Evolutionary conservation across 92 coral and sea anemone genomes (phyloP).

Genomic region (Metridium senile): DNA sequence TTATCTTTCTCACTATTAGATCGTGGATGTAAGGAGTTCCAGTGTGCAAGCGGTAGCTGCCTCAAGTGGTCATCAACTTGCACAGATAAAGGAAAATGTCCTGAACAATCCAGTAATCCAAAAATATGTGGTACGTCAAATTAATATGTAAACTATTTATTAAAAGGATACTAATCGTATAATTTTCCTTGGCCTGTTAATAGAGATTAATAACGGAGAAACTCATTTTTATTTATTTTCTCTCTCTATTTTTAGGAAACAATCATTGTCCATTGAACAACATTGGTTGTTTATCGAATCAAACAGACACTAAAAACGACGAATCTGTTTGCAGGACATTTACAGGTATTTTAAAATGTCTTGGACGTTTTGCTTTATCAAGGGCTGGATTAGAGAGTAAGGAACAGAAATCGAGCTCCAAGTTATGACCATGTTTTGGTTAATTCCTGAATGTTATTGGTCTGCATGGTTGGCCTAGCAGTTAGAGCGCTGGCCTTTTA

Average conservation of each 20-base stretch:
- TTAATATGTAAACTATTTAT: neutral
- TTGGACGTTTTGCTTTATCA: too few relatives aligned
- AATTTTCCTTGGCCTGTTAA: too few relatives aligned
- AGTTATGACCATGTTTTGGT: too few relatives aligned
- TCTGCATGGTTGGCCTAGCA: too few relatives aligned
- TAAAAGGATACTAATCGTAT: too few relatives aligned
- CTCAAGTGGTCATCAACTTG: conserved; percentile 64
- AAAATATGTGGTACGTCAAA: conserved; percentile 56
- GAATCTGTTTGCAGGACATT: conserved; percentile 5
- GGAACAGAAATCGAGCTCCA: too few relatives aligned
- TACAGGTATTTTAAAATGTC: too few relatives aligned
- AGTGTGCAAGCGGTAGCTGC: conserved; percentile 60
- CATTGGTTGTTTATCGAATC: conserved; percentile 7
- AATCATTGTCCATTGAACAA: conserved; percentile 14
- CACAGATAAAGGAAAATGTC: conserved; percentile 25
- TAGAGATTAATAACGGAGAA: too few relatives aligned
- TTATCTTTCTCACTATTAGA: neutral
- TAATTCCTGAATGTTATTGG: too few relatives aligned
- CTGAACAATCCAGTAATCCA: conserved; percentile 37
- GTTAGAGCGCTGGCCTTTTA: too few relatives aligned
- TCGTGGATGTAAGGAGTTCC: conserved; percentile 60
- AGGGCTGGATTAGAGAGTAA: too few relatives aligned
- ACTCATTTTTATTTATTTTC: neutral
- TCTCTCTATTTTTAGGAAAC: neutral
- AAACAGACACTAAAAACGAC: neutral